Percentiles rank a stretch among this genome's conserved stretches.
Conservation (phyloP, 2,797 vertebrate species). For the Hapalemur alaotrensis region DNA sequence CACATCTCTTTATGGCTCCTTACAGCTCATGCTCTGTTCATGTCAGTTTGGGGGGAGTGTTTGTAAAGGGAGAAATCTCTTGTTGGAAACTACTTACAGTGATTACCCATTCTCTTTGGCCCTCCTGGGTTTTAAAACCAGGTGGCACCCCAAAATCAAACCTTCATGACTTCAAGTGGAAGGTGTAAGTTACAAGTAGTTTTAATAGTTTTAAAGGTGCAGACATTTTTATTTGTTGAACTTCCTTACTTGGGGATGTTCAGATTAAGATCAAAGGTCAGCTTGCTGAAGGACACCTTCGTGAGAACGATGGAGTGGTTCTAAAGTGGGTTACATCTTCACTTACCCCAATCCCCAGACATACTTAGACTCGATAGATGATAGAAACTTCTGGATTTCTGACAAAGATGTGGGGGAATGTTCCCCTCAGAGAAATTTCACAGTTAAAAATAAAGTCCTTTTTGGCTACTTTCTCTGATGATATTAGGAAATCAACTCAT, state of each 20-base stretch:
- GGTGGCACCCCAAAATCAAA: neutral
- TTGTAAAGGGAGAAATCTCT: conserved; percentile 26
- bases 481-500: neutral
- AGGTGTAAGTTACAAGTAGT: neutral
- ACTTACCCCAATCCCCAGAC: neutral
- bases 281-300: neutral
- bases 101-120: neutral
- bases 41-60: conserved; percentile 44
- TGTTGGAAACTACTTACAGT: conserved; percentile 21
- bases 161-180: neutral
- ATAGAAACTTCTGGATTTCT: neutral
- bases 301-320: neutral
- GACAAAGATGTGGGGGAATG: neutral
- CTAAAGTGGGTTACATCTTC: neutral
- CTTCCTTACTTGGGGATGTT: conserved; percentile 36
- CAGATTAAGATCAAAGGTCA: conserved; percentile 24
- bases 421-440: neutral
- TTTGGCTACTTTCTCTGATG: neutral
- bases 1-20: conserved; percentile 68
- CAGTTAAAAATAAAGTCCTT: neutral
- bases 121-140: conserved; percentile 17
- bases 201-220: conserved; percentile 46
- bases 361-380: neutral
- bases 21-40: conserved; percentile 57
- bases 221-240: conserved; percentile 1